Evolutionary conservation across 2,888 invertebrate genomes (phyloP), one percentile per base, ranked within the genome.

Genomic region (Coecobrya sp.): DNA sequence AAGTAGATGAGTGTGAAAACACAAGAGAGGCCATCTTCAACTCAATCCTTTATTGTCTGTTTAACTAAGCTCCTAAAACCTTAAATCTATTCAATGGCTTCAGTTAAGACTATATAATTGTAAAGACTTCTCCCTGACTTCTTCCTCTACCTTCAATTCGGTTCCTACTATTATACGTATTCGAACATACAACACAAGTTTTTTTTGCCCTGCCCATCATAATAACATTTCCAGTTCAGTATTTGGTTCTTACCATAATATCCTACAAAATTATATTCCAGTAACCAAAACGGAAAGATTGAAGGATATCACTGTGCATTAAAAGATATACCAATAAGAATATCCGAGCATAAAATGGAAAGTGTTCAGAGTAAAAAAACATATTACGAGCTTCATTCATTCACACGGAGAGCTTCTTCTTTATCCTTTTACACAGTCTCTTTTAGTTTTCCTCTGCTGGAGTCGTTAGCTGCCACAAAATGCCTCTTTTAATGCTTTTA

Each of bases 11-110:
- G 85, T 84, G 92, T 81, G 84, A 93, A 90, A 93, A 93, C 93
- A 76, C 90, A 87, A 79, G 93, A 82, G 76, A 92, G 87, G 76
- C 87, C 87, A 93, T 90, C 86, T 87, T 68, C 87, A 87, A 68
- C 86, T 93, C 90, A 90, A 93, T 93, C 90, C 93, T 93, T 93
- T 93, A 90, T 92, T 92, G 89, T 89, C 92, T 91, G 91, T 91
- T 91, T 91, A 91, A 91, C 91, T 86, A 91, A 91, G 91, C 91
- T 86, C 86, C 86, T 91, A 91, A 91, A 91, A 86, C 91, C 91
- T 70, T 86, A 91, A 86, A 91, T 86, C 86, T 91, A 91, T 91
- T 91, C 79, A 91, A 91, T 91, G 68, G 91, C 59, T 70, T 76
- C 27, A 87, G 42, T 27, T 86, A 86, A 81, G 82, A 73, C 89